Evolutionary conservation across 2,888 invertebrate species (phyloP).

Genomic region (Leuctra nigra): DNA sequence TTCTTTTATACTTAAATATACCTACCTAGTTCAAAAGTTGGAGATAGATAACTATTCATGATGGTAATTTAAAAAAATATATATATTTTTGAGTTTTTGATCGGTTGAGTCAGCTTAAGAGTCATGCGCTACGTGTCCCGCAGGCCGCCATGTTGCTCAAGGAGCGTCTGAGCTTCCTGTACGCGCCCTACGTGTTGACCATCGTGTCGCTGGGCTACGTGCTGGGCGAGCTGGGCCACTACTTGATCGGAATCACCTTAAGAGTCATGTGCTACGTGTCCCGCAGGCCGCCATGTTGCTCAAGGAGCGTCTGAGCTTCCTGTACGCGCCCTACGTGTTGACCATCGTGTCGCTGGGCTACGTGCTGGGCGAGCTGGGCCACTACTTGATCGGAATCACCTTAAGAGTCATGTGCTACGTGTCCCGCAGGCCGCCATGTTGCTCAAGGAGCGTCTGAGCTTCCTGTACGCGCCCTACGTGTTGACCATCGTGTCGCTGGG

Average conservation of each 20-base stretch:
- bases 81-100: too few species aligned
- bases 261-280: too few species aligned
- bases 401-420: too few species aligned
- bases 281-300: too few species aligned
- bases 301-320: slow-evolving; percentile 53
- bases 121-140: too few species aligned
- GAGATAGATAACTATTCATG: too few species aligned
- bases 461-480: slow-evolving; percentile 72
- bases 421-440: too few species aligned
- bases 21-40: too few species aligned
- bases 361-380: slow-evolving; percentile 79
- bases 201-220: slow-evolving; percentile 78
- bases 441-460: slow-evolving; percentile 49
- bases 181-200: slow-evolving; percentile 72
- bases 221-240: slow-evolving; percentile 81
- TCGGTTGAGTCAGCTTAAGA: too few species aligned
- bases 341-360: slow-evolving; percentile 76
- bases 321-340: slow-evolving; percentile 74
- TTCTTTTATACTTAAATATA: too few species aligned
- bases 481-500: slow-evolving; percentile 72
- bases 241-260: too few species aligned
- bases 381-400: slow-evolving; percentile 82
- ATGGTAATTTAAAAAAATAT: too few species aligned
- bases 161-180: slow-evolving; percentile 59
- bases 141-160: neutral